phyloP scores from a whole-genome alignment of 2,888 invertebrate species.

The Eupithecia pulchellata region DNA sequence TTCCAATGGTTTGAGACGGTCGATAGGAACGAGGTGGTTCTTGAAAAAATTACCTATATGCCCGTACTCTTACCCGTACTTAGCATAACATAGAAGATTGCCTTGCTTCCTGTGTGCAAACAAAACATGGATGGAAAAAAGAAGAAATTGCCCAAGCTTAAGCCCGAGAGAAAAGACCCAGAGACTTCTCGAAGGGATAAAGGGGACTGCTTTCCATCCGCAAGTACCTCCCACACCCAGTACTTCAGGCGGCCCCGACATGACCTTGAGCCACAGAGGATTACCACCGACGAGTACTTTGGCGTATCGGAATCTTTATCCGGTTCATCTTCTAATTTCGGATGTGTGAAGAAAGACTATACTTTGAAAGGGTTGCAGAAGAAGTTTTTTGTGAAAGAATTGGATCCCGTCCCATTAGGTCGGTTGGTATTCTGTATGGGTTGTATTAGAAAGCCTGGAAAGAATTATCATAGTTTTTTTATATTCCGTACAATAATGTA shows the following conservation, averaged over 20 bases:
- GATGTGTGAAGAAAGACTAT: slow-evolving; percentile 66
- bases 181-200: slow-evolving; percentile 45
- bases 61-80: no score
- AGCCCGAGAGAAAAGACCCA: slow-evolving; percentile 19
- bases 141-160: slow-evolving; percentile 14
- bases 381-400: slow-evolving; percentile 60
- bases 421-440: not conserved
- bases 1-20: not conserved
- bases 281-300: slow-evolving; percentile 59
- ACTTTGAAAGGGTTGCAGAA: slow-evolving; percentile 60
- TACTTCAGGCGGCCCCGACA: slow-evolving; percentile 55
- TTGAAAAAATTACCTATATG: not conserved
- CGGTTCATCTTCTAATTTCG: slow-evolving; percentile 61
- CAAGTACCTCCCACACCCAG: slow-evolving; percentile 63
- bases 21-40: not conserved
- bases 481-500: no score
- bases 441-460: not conserved
- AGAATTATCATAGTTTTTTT: not conserved
- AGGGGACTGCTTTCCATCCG: slow-evolving; percentile 50
- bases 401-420: slow-evolving; percentile 64
- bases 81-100: not conserved
- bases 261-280: slow-evolving; percentile 48
- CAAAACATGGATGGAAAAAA: slow-evolving; percentile 13
- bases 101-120: not conserved
- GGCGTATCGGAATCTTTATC: slow-evolving; percentile 62